Base-by-base conservation (phyloP, 2,797 vertebrate species). In the Sebastes trivittatus region DNA sequence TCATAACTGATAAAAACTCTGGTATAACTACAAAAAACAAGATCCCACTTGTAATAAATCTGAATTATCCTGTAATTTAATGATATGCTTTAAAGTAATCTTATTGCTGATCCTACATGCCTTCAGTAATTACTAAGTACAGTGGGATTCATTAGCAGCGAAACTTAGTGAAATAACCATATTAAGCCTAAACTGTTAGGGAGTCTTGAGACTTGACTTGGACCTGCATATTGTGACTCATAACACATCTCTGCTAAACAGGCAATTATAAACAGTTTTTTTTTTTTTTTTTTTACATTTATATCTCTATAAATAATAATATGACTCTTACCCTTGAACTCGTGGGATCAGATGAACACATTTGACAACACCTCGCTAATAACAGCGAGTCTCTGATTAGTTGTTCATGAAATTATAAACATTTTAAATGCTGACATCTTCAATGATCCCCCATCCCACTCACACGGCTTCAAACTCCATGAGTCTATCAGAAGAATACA, bases 131-230 rank as follows among this genome's bases (percentile, higher is more conserved):
- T 1, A 16, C 20, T n/a, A 4, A 54, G 20, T 49, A 60, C 52
- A 34, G 10, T 65, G 81, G 63, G 25, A 69, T 63, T 69, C 11
- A 78, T 83, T 68, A 60, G 22, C 61, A 22, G 38, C 7, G 2
- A 60, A 25, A 71, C 52, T 56, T 7, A 23, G 30, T 72, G 18
- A 38, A 38, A 70, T 30, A 70, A 49, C 22, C 25, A 22, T 7
- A 72, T 66, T 59, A 42, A n/a, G 32, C 46, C 62, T n/a, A 25
- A 68, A 29, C 42, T 27, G 23, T 67, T 54, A 4, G 20, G 58
- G 27, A 52, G 49, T 29, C 54, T 59, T 29, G 13, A 67, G 30
- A 58, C n/a, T 76, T 76, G 63, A 52, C 58, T 56, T 72, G 29
- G n/a, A 55, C 34, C 11, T 34, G 11, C n/a, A 58, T 11, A 11